Conservation (phyloP, 2,797 vertebrate genomes). For the Premnoplex brunnescens region DNA sequence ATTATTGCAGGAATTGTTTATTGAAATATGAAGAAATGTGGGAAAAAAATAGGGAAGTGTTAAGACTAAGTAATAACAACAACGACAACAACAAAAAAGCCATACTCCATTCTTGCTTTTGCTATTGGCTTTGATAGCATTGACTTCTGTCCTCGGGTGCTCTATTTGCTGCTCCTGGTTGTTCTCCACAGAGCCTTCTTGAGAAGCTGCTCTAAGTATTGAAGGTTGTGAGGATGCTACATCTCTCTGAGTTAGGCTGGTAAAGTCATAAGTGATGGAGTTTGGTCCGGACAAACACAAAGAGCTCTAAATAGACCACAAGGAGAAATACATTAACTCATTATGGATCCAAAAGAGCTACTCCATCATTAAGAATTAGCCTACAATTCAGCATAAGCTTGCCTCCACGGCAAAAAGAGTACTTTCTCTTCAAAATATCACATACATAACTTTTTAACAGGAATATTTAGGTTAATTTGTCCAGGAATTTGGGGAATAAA, state of each 20-base stretch:
- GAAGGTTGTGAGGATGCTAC: slow-evolving; percentile 66
- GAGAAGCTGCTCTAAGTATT: slow-evolving; percentile 81
- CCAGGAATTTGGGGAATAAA: not conserved
- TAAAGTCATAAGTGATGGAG: slow-evolving; percentile 81
- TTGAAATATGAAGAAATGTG: not conserved
- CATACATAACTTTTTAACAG: not conserved
- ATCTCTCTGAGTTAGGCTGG: slow-evolving; percentile 77
- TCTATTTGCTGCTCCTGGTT: slow-evolving; percentile 84
- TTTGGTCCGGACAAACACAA: slow-evolving; percentile 84
- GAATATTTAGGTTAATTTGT: not conserved
- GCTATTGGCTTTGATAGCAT: slow-evolving; percentile 81
- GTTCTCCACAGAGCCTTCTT: slow-evolving; percentile 84
- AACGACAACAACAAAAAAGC: not conserved
- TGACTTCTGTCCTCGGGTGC: slow-evolving; percentile 81
- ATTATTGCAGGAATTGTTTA: not conserved
- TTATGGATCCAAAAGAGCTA: not conserved
- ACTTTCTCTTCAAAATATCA: not conserved
- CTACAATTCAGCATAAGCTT: not conserved
- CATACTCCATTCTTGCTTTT: slow-evolving; percentile 80
- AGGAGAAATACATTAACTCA: not conserved
- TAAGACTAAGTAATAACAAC: not conserved
- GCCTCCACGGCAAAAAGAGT: not conserved
- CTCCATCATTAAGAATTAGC: not conserved
- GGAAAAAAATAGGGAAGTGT: not conserved
- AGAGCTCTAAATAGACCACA: slow-evolving; percentile 77